Percentiles rank a stretch among this genome's conserved stretches.
Conservation (phyloP, 2,888 invertebrate genomes). For the Hoplodrina ambigua region DNA sequence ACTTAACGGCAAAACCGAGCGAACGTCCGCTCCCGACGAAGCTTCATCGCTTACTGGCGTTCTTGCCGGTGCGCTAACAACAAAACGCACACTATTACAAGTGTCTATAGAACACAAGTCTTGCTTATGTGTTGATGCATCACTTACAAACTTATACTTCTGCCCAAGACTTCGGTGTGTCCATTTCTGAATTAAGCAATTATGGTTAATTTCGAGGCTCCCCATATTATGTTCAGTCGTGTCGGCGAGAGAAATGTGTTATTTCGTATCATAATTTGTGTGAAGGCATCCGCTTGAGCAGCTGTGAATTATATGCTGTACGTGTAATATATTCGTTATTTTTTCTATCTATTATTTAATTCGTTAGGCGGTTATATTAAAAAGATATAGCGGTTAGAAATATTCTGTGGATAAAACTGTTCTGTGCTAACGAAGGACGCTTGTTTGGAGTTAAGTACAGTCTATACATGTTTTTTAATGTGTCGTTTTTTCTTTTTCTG, state of each 20-base stretch:
- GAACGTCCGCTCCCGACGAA: slow-evolving; percentile 43
- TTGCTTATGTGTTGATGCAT: slow-evolving; percentile 31
- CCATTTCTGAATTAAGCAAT: slow-evolving; percentile 89
- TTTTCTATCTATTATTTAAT: slow-evolving; percentile 74
- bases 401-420: slow-evolving; percentile 42
- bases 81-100: slow-evolving; percentile 49
- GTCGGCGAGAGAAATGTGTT: slow-evolving; percentile 88
- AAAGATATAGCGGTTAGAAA: slow-evolving; percentile 49
- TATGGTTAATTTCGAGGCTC: slow-evolving; percentile 90
- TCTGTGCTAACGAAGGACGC: slow-evolving; percentile 58
- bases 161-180: slow-evolving; percentile 54
- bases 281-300: slow-evolving; percentile 88
- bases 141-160: slow-evolving; percentile 60
- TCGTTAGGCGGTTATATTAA: slow-evolving; percentile 68
- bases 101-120: slow-evolving; percentile 1
- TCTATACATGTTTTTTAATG: slow-evolving; percentile 47
- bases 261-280: slow-evolving; percentile 90
- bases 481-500: slow-evolving; percentile 37
- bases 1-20: slow-evolving; percentile 37
- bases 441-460: slow-evolving; percentile 59
- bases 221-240: slow-evolving; percentile 85
- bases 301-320: slow-evolving; percentile 87
- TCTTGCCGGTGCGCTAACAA: slow-evolving; percentile 54
- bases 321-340: slow-evolving; percentile 75
- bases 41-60: slow-evolving; percentile 57